Percentiles rank a stretch among this genome's conserved stretches.
These are phyloP conservation scores for Catharus bicknelli DNA, from an alignment of 2,113 vertebrate genomes.

Conservation along the genomic window DNA sequence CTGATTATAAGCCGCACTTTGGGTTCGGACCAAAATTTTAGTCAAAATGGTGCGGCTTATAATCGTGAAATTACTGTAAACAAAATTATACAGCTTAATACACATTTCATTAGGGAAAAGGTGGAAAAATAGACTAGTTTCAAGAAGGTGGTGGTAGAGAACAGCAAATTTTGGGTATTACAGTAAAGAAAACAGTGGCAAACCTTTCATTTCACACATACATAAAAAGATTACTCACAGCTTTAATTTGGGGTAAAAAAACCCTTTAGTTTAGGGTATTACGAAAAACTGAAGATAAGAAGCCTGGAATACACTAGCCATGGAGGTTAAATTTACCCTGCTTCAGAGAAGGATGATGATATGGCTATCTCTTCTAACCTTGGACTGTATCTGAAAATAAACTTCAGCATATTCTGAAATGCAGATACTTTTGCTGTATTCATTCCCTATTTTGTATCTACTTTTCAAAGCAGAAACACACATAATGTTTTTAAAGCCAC, in stretches of 20 bases:
- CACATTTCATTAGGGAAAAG: background rate
- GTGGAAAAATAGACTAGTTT: background rate
- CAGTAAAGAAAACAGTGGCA: background rate
- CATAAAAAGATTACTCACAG: constrained; percentile 17
- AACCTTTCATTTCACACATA: constrained; percentile 3
- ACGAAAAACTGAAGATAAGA: background rate
- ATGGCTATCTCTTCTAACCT: background rate
- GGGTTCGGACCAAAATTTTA: no score
- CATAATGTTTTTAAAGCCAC: background rate
- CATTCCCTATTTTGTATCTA: background rate
- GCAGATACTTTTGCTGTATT: background rate
- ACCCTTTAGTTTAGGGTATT: background rate
- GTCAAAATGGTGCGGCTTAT: no score
- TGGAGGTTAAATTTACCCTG: background rate
- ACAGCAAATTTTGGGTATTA: constrained; percentile 5
- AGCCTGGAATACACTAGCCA: background rate
- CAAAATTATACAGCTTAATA: background rate
- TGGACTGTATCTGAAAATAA: background rate
- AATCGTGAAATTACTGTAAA: background rate
- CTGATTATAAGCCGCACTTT: no score
- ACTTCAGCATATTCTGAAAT: background rate
- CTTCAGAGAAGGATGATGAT: background rate
- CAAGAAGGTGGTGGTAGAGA: background rate
- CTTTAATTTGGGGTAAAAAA: background rate
- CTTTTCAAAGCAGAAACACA: constrained; percentile 16